Base-by-base conservation (phyloP, 2,888 invertebrate genomes). In the Rhimphoctona megacephalus region DNA sequence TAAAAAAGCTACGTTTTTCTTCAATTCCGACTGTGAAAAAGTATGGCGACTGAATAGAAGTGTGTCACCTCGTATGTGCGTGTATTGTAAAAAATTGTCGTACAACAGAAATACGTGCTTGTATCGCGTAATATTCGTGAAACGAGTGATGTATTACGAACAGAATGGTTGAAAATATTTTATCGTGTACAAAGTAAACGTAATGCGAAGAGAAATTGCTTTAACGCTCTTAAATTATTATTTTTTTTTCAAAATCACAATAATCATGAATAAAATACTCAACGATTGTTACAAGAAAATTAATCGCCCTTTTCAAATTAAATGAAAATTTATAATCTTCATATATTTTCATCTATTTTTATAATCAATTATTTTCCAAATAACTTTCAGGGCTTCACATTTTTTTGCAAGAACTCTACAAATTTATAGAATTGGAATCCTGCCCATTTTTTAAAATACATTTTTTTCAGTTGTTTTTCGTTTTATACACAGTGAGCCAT, bases 21-120 rank as follows among this genome's bases (percentile, higher is more conserved):
- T 3, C 5, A 61, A 14, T 30, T 3, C 0, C 25, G 61, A 61
- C 30, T 25, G 61, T 30, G 61, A 7, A 73, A 30, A 57, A 36
- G 43, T 5, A 39, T 66, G 66, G 66, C 39, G 36, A 39, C n/a
- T 66, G 66, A 39, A 33, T 66, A 33, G 36, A 36, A 33, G 66
- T 66, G 66, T 66, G 33, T 66, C 39, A 39, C 36, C 66, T 33
- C 36, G 66, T 66, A 22, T n/a, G 11, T 11, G 66, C n/a, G 57
- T 19, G 7, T n/a, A 25, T 22, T 36, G 36, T 33, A 69, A 73
- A 81, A 72, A 52, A 64, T 81, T 74, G 81, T 74, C 64, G 66
- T 49, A 79, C 72, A 22, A 80, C 33, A 67, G 39, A 66, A 81
- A 57, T 78, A 73, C 78, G 83, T 73, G 83, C 72, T 72, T 70